A percentile compares a stretch with the other conserved stretches of the same genome.
Conservation (phyloP, 2,113 vertebrate genomes). For the Scartelaos histophorus region DNA sequence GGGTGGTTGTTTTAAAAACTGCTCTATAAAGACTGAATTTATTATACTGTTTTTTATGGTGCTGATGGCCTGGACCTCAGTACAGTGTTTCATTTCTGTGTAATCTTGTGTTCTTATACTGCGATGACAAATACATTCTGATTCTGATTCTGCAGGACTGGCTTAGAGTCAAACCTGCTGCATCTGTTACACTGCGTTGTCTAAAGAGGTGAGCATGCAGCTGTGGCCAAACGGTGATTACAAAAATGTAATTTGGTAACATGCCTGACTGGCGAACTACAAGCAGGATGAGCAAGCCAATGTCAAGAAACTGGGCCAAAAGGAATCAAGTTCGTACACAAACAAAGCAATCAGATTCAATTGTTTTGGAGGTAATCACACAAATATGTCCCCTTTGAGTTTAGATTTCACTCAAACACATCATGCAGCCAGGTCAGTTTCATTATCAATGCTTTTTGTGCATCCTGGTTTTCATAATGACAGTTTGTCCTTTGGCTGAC, state of each 20-base stretch:
- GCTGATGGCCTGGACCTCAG: no score
- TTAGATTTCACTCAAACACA: neutral
- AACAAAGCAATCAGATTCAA: conserved; percentile 2
- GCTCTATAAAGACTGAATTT: no score
- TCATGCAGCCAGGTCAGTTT: neutral
- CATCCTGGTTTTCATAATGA: neutral
- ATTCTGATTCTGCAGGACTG: neutral
- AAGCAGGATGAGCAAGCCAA: neutral
- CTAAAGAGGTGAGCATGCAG: neutral
- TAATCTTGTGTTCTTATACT: no score
- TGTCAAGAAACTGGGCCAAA: neutral
- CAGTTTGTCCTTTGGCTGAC: neutral
- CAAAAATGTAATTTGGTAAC: neutral
- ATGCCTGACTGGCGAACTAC: neutral
- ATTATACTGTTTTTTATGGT: no score
- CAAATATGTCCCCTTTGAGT: neutral
- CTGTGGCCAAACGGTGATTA: neutral
- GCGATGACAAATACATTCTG: no score
- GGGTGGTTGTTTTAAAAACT: no score
- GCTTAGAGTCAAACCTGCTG: neutral
- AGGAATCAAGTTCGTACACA: neutral
- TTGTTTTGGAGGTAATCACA: conserved; percentile 2
- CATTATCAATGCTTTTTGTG: neutral
- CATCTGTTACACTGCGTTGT: neutral
- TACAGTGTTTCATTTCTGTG: no score